Base-by-base conservation (phyloP, 2,888 invertebrate species). In the Coenonympha arcania region DNA sequence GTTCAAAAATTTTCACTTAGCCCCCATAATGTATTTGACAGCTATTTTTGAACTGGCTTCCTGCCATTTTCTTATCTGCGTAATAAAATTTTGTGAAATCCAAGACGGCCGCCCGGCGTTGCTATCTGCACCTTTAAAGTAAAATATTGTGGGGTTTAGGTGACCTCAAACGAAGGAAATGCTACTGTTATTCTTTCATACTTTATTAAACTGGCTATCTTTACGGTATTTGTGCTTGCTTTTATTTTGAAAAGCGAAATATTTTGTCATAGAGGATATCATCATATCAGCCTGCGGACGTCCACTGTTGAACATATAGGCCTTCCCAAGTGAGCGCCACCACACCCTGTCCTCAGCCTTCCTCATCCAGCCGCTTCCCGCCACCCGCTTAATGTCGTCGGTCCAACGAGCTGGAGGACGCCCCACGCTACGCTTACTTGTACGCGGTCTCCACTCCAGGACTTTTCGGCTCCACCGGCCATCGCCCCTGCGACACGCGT, bases 41-140 rank as follows among this genome's bases (percentile, higher is more conserved):
- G 48, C 47, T 55, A 55, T 52, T 54, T 54, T 45, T 55, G 51
- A 55, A 47, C 54, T 55, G 57, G 56, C 57, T 50, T 50, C 52
- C 55, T 54, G 57, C 57, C 57, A 59, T 52, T 57, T 54, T 49
- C 59, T 61, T 62, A 62, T 62, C 62, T 51, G 57, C 30, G 58
- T 56, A 58, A 59, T 62, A 61, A 61, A 61, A 55, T 58, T 52
- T 57, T 58, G 55, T 57, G 51, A 59, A 61, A 61, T 58, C 52
- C 62, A 62, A 62, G 55, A 61, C 60, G 61, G 61, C 58, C 50
- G 40, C 45, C 24, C 54, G 45, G 34, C 48, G 47, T 48, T 42
- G 48, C 57, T 56, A 55, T 52, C 53, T 56, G 50, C 55, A 44
- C 51, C 51, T 53, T 55, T 48, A 54, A 47, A 52, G 48, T 53